phyloP scores from a whole-genome alignment of 2,113 vertebrate genomes.

The Xerus inauris region DNA sequence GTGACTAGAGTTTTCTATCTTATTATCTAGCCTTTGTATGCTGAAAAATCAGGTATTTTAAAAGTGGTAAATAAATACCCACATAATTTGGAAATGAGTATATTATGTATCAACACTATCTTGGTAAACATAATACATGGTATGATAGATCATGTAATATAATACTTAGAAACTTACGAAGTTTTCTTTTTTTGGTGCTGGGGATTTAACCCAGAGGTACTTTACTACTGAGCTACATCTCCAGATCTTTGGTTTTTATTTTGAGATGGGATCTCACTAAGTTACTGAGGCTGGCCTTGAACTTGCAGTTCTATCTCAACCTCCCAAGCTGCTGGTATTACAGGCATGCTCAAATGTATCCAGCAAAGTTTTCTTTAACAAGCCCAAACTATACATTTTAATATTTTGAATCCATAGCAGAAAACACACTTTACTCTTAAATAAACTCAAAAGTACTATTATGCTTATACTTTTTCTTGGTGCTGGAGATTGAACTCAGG shows the following conservation, averaged over 20 bases:
- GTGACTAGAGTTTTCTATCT: not conserved
- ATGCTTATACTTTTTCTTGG: not conserved
- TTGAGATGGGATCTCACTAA: too few relatives aligned
- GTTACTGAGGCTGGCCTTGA: too few relatives aligned
- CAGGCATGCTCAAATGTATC: not conserved
- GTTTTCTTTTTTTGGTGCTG: not conserved
- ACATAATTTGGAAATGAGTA: not conserved
- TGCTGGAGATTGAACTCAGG: too few relatives aligned
- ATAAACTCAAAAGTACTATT: not conserved
- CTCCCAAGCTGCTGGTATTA: too few relatives aligned
- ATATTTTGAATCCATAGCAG: constrained; percentile 2
- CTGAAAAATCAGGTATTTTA: not conserved
- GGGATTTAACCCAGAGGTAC: too few relatives aligned
- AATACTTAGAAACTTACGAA: not conserved
- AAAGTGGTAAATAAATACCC: not conserved
- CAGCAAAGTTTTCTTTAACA: not conserved
- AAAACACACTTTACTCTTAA: not conserved
- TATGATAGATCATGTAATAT: not conserved
- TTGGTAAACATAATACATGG: not conserved
- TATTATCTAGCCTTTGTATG: not conserved
- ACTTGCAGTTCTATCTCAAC: too few relatives aligned
- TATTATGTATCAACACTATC: not conserved
- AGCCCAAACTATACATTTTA: not conserved
- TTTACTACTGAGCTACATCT: too few relatives aligned
- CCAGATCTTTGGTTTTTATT: too few relatives aligned